Evolutionary conservation across 2,797 vertebrate genomes (phyloP), one percentile per base, ranked within the genome.

Genomic region (Choloepus didactylus): DNA sequence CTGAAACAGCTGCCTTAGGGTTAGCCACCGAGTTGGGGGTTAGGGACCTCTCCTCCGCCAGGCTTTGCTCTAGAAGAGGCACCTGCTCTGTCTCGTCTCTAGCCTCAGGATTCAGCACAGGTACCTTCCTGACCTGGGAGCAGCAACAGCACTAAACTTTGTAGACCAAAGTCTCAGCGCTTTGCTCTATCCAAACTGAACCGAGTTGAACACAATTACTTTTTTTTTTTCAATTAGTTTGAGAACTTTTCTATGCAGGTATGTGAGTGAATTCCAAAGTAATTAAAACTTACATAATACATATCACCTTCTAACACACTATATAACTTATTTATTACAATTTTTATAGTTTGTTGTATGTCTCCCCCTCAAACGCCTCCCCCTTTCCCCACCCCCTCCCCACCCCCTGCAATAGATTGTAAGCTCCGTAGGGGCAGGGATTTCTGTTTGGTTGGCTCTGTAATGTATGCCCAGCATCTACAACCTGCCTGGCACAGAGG

Each of bases 261-360:
- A 76, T 4, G 9, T 84, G 31, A 81, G 31, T 80, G 44, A 87
- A 89, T 84, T 76, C 70, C 49, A 84, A 89, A 69, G 72, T 77
- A 81, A 87, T 77, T 79, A 87, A 95, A 94, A 75, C 16, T 67
- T 19, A 87, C n/a, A 76, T 31, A 82, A 73, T 35, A 82, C 59
- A 19, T 70, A 77, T 72, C 29, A 59, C 46, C 31, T 93, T 64
- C 59, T 88, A 86, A 29, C 38, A 35, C 79, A 67, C 49, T 56
- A 6, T 21, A 56, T 56, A 56, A 56, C 54, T 85, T 92, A 90
- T 95, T 96, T 93, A 83, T 96, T 87, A 35, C 76, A 91, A 46
- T 49, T 88, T 80, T 86, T 87, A 77, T 76, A 75, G 59, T 83
- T 84, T 88, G 59, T 75, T 56, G 5, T 73, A 67, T 94, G 9